Evolutionary conservation across 2,888 invertebrate genomes (phyloP).

Genomic region (Crocallis elinguaria): DNA sequence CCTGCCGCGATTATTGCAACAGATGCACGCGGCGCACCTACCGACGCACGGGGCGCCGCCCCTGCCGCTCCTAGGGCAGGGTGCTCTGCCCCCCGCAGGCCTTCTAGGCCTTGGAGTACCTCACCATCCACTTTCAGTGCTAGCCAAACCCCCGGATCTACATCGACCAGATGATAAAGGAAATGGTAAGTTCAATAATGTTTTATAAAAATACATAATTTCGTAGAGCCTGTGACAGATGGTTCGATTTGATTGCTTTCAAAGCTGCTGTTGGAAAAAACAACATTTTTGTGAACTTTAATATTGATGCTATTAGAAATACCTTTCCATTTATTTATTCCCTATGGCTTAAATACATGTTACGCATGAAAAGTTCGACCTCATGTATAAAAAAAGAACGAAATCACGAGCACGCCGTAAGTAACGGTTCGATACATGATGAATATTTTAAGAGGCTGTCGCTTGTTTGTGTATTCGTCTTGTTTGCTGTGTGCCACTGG

Average conservation of each 20-base stretch:
- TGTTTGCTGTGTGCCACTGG: slow-evolving; percentile 83
- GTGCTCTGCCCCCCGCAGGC: slow-evolving; percentile 83
- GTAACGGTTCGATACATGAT: slow-evolving; percentile 66
- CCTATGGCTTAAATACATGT: not conserved
- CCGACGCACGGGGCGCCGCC: slow-evolving; percentile 91
- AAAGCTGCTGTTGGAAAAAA: no score
- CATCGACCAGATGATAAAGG: slow-evolving; percentile 91
- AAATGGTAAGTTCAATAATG: slow-evolving; percentile 86
- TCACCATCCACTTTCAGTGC: slow-evolving; percentile 90
- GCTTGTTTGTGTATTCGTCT: slow-evolving; percentile 70
- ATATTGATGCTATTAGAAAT: not conserved
- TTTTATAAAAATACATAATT: no score
- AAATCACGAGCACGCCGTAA: slow-evolving; percentile 49
- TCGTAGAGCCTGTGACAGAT: no score
- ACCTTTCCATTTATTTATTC: not conserved
- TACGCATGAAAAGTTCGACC: not conserved
- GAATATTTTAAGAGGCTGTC: slow-evolving; percentile 76
- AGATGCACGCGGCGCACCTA: slow-evolving; percentile 96
- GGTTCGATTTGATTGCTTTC: no score
- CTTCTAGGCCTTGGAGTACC: slow-evolving; percentile 88
- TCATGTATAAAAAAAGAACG: slow-evolving; percentile 28
- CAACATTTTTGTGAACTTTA: not conserved
- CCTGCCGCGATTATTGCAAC: slow-evolving; percentile 92
- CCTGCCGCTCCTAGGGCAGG: slow-evolving; percentile 83
- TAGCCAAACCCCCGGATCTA: slow-evolving; percentile 91